phyloP scores from a whole-genome alignment of 1,140 invertebrate genomes.

The Liolophura sinensis region DNA sequence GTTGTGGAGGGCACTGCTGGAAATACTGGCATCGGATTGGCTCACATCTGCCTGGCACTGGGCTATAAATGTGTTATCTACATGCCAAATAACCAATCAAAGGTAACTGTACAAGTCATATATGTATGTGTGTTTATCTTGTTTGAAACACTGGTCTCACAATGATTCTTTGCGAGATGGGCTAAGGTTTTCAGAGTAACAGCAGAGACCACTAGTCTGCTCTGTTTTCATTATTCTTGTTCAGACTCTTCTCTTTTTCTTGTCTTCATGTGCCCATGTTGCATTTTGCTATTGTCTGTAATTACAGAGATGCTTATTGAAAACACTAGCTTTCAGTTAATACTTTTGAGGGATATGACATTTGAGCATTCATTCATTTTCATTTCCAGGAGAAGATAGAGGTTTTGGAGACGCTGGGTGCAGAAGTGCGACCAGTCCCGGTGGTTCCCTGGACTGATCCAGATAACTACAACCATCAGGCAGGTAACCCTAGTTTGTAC shows the following conservation, averaged over 20 bases:
- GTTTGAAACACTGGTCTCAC: too few species aligned
- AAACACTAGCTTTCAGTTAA: too few species aligned
- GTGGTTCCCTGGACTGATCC: slow-evolving; percentile 53
- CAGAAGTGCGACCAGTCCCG: slow-evolving; percentile 49
- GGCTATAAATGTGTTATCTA: slow-evolving; percentile 59
- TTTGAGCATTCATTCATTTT: not conserved
- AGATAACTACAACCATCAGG: slow-evolving; percentile 58
- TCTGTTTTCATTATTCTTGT: too few species aligned
- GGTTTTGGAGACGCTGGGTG: slow-evolving; percentile 50
- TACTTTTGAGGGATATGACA: not conserved
- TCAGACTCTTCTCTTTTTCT: too few species aligned
- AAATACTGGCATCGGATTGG: slow-evolving; percentile 61
- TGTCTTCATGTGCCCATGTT: too few species aligned
- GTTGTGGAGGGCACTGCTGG: slow-evolving; percentile 61
- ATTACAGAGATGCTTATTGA: too few species aligned
- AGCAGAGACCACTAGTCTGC: too few species aligned
- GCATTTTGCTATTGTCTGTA: too few species aligned
- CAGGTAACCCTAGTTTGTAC: too few species aligned
- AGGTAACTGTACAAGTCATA: slow-evolving; percentile 25
- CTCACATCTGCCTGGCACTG: slow-evolving; percentile 56
- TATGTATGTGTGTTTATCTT: too few species aligned
- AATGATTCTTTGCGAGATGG: too few species aligned
- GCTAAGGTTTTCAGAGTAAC: too few species aligned
- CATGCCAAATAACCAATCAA: slow-evolving; percentile 60
- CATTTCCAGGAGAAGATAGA: slow-evolving; percentile 56